A percentile compares a stretch with the other conserved stretches of the same genome.
These are phyloP conservation scores for Okapia johnstoni DNA, from an alignment of 2,113 vertebrate genomes.

Conservation along the genomic window DNA sequence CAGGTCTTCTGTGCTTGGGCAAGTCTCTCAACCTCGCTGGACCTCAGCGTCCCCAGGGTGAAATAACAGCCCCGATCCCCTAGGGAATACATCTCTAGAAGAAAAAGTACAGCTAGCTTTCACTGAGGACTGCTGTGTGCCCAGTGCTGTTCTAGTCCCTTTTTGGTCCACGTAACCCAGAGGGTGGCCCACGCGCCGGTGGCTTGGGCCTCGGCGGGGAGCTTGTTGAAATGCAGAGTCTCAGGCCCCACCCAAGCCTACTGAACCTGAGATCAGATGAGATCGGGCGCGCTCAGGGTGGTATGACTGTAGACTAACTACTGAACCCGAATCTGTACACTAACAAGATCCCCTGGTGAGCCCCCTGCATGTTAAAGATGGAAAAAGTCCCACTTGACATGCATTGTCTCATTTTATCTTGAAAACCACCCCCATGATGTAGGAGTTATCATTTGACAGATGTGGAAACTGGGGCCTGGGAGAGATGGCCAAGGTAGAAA, in stretches of 20 bases:
- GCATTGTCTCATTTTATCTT: neutral
- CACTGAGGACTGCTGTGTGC: neutral
- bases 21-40: neutral
- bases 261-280: neutral
- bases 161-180: neutral
- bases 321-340: neutral
- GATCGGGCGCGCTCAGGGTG: neutral
- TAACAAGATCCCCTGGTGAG: neutral
- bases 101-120: neutral
- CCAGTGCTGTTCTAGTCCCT: neutral
- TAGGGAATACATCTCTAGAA: neutral
- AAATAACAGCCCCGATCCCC: neutral
- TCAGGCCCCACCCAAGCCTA: neutral
- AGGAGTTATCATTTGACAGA: neutral
- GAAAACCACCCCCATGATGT: neutral
- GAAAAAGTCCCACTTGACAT: neutral
- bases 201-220: neutral
- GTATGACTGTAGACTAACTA: neutral
- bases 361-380: rapidly evolving
- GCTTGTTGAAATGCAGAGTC: neutral
- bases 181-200: rapidly evolving
- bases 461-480: neutral
- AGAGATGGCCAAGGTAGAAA: neutral
- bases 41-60: neutral
- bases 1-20: neutral